Evolutionary conservation across 2,113 vertebrate genomes (phyloP), one percentile per base, ranked within the genome.

Genomic region (Gavia stellata): DNA sequence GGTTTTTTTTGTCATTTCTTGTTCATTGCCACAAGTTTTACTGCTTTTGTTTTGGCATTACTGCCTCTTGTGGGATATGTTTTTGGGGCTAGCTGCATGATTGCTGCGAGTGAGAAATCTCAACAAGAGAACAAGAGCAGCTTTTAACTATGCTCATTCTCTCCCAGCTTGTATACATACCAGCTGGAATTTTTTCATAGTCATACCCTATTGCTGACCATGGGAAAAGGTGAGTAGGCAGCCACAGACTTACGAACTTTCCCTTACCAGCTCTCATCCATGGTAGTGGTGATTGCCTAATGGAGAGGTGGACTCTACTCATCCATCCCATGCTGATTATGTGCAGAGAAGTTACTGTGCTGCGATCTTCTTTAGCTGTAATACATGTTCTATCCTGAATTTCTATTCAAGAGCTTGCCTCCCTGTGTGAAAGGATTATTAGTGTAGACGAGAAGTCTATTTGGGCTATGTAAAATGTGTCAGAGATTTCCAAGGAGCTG

Each of bases 241-340:
- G 24, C 23, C 50, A n/a, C 28, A 71, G 17, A 38, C 23, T 45
- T 53, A 1, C 45, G 14, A 5, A 5, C 9, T 25, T 59, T 21
- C 58, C 26, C 52, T 82, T 17, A 7, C 9, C 28, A 28, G 14
- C 42, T 73, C 50, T 61, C 44, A 26, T 5, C 9, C 14, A 13
- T 47, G 44, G 36, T 1, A 10, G 34, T 33, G 26, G 6, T 0
- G 3, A 38, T 67, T 82, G 4, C 33, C 20, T 23, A 2, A 5
- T 2, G 33, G 55, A 67, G 38, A 50, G 56, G 17, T n/a, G 52
- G 50, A 1, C 42, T 36, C 63, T 31, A 4, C 40, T 77, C 40
- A 28, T 47, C 36, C 66, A 19, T 49, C 40, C 67, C 3, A 0
- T n/a, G 38, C 26, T 40, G 34, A 7, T 52, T 17, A 10, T 17